A percentile compares a stretch with the other conserved stretches of the same genome.
These are phyloP conservation scores for Glyphotaelius pellucidus DNA, from an alignment of 2,888 invertebrate species.

Conservation along the genomic window DNA sequence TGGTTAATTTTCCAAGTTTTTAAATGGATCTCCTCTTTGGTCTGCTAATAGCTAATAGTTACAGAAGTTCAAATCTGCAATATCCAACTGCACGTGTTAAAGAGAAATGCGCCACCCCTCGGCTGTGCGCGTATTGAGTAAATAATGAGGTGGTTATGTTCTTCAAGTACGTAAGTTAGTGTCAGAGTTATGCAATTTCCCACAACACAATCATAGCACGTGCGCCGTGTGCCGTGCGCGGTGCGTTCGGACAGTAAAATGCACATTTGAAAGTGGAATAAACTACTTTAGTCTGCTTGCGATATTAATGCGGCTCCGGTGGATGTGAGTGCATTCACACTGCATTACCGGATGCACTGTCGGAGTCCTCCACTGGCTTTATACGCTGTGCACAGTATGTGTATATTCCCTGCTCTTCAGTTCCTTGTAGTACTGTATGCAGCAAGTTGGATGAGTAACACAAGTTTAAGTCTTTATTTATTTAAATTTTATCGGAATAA, in stretches of 20 bases:
- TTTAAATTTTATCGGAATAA: too few species aligned
- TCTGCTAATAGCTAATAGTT: too few species aligned
- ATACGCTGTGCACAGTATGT: neutral
- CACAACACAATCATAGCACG: neutral
- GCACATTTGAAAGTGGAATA: slow-evolving; percentile 11
- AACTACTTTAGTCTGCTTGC: neutral
- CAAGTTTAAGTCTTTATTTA: too few species aligned
- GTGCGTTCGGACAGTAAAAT: neutral
- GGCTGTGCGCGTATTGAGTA: neutral
- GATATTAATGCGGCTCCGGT: slow-evolving; percentile 25
- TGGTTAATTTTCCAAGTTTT: too few species aligned
- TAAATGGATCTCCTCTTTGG: too few species aligned
- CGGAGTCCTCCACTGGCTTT: neutral
- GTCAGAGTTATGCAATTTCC: neutral
- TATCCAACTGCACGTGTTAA: neutral
- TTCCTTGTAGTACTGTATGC: neutral
- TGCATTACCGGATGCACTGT: slow-evolving; percentile 33
- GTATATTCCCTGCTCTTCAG: neutral
- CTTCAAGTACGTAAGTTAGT: neutral
- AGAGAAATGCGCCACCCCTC: neutral
- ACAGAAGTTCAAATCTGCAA: neutral
- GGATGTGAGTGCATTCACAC: slow-evolving; percentile 34
- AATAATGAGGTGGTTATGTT: neutral
- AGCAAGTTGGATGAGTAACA: too few species aligned
- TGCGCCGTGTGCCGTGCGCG: neutral